These are phyloP conservation scores for Rhynchophorus ferrugineus DNA, from an alignment of 1,140 invertebrate species.

Conservation along the genomic window DNA sequence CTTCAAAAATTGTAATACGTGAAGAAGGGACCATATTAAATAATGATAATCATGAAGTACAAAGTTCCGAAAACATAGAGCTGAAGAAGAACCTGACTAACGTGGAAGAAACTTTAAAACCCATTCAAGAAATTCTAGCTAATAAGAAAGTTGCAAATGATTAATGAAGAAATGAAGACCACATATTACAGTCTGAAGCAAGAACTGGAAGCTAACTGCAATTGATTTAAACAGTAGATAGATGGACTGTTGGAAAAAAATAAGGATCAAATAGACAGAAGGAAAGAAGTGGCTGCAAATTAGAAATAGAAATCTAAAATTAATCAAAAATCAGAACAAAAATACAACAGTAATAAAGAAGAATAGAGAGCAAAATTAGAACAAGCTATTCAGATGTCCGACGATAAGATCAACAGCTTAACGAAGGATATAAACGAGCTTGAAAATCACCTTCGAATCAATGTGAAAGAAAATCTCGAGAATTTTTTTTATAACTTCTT, in stretches of 20 bases:
- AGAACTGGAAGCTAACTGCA: conserved; percentile 32
- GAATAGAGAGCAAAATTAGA: conserved; percentile 39
- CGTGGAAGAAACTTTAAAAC: conserved; percentile 38
- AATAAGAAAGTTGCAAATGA: conserved; percentile 50
- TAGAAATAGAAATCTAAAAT: conserved; percentile 62
- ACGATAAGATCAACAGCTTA: conserved; percentile 36
- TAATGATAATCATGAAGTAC: conserved; percentile 31
- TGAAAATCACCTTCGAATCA: conserved; percentile 32
- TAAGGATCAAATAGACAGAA: conserved; percentile 58
- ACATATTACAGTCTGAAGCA: conserved; percentile 40
- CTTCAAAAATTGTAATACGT: too few relatives aligned
- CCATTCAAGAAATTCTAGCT: conserved; percentile 41
- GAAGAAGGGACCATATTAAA: too few relatives aligned
- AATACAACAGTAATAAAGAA: conserved; percentile 37
- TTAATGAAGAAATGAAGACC: conserved; percentile 41
- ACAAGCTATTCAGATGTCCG: conserved; percentile 36
- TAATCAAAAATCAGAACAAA: conserved; percentile 56
- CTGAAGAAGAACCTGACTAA: conserved; percentile 26
- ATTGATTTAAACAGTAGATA: conserved; percentile 41
- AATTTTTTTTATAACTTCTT: too few relatives aligned
- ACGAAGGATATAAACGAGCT: conserved; percentile 27
- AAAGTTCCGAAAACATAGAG: background rate
- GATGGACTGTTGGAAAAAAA: conserved; percentile 39
- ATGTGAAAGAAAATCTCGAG: conserved; percentile 29
- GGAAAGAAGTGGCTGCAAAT: conserved; percentile 67